Conservation (phyloP, 2,888 invertebrate species). For the Lasioglossum pauxillum region DNA sequence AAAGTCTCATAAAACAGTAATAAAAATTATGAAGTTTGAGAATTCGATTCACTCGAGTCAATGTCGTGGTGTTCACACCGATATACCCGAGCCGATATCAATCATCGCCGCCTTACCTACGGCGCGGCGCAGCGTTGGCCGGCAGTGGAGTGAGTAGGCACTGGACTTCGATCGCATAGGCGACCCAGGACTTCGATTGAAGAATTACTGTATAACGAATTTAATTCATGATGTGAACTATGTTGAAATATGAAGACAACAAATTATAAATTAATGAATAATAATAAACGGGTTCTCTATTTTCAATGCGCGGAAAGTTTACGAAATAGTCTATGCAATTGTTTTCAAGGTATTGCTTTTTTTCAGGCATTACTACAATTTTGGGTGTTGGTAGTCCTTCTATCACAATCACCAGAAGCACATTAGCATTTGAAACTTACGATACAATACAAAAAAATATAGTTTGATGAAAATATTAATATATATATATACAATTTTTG, state of each 20-base stretch:
- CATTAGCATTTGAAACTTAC: slow-evolving; percentile 68
- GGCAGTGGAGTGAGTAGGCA: no score
- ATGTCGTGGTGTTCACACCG: no score
- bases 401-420: slow-evolving; percentile 82
- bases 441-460: slow-evolving; percentile 28
- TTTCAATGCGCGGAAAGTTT: background rate
- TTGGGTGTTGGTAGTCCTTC: slow-evolving; percentile 81
- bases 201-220: background rate
- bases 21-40: no score
- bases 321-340: background rate
- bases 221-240: background rate
- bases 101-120: no score
- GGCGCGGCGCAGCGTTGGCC: no score
- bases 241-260: background rate
- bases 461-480: slow-evolving; percentile 24
- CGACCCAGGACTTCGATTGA: no score
- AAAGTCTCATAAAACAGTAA: no score
- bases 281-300: background rate
- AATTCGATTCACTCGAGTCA: no score
- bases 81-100: no score
- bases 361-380: slow-evolving; percentile 82
- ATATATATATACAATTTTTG: slow-evolving; percentile 25
- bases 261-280: background rate
- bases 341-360: background rate
- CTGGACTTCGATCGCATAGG: no score